Conservation (phyloP, 2,797 vertebrate species). For the Chloroceryle amazona region DNA sequence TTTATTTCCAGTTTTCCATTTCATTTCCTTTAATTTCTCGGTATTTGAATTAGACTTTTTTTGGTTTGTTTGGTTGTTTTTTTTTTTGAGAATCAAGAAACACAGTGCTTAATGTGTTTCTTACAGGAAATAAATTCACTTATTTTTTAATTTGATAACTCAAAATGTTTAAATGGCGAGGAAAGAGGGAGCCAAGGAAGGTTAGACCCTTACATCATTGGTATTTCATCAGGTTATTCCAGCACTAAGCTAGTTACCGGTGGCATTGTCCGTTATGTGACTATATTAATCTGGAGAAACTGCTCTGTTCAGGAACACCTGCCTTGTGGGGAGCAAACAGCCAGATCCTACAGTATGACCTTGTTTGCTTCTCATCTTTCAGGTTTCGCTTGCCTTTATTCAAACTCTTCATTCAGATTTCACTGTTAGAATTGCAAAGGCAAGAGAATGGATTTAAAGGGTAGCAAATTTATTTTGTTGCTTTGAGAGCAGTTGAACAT, state of each 20-base stretch:
- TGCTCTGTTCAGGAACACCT: neutral
- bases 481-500: conserved; percentile 58
- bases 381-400: conserved; percentile 7
- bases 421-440: conserved; percentile 21
- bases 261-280: neutral
- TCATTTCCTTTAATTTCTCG: neutral
- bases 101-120: neutral
- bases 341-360: neutral
- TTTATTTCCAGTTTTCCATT: neutral
- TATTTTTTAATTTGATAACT: neutral
- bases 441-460: conserved; percentile 23
- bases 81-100: neutral
- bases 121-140: neutral
- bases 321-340: neutral
- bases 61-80: too few relatives aligned
- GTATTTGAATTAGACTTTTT: neutral
- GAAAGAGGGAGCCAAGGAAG: neutral
- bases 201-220: neutral
- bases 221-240: neutral
- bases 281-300: neutral
- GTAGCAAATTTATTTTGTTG: conserved; percentile 50
- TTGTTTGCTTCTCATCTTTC: neutral
- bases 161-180: neutral
- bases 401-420: conserved; percentile 51
- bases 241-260: neutral